Percentiles rank a stretch among this genome's conserved stretches.
Evolutionary conservation across 2,797 vertebrate genomes (phyloP).

Genomic region (Chaetodon trifasciatus): DNA sequence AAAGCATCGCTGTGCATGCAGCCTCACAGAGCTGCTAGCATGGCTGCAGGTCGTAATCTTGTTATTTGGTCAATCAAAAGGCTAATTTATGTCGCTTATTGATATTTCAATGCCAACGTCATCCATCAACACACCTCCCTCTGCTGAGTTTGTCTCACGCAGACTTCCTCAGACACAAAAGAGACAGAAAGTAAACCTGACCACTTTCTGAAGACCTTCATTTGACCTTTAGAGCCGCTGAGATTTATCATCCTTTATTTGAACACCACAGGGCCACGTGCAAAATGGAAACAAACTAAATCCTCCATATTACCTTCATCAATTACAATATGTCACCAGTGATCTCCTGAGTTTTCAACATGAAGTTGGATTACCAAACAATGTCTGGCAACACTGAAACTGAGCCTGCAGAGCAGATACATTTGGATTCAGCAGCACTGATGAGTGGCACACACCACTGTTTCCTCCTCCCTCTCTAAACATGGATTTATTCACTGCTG

Average conservation of each 20-base stretch:
- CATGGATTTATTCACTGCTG: slow-evolving; percentile 45
- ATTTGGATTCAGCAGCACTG: slow-evolving; percentile 11
- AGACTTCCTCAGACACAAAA: background rate
- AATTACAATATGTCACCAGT: background rate
- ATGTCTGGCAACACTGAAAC: background rate
- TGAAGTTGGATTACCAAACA: background rate
- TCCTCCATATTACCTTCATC: background rate
- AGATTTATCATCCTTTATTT: background rate
- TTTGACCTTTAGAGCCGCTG: background rate
- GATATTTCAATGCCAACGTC: background rate
- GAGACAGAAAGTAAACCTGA: background rate
- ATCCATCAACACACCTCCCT: slow-evolving; percentile 14
- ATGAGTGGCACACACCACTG: background rate
- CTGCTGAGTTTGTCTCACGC: background rate
- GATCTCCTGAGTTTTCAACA: slow-evolving; percentile 4
- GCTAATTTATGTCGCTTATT: background rate
- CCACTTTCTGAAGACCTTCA: background rate
- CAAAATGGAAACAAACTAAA: background rate
- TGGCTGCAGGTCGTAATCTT: background rate
- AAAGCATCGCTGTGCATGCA: no score
- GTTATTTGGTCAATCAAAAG: background rate
- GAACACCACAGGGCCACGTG: background rate
- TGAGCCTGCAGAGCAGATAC: background rate
- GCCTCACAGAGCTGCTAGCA: no score
- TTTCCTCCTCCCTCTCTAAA: slow-evolving; percentile 28